Base-by-base conservation (phyloP, 2,797 vertebrate genomes). In the Aselliscus stoliczkanus region DNA sequence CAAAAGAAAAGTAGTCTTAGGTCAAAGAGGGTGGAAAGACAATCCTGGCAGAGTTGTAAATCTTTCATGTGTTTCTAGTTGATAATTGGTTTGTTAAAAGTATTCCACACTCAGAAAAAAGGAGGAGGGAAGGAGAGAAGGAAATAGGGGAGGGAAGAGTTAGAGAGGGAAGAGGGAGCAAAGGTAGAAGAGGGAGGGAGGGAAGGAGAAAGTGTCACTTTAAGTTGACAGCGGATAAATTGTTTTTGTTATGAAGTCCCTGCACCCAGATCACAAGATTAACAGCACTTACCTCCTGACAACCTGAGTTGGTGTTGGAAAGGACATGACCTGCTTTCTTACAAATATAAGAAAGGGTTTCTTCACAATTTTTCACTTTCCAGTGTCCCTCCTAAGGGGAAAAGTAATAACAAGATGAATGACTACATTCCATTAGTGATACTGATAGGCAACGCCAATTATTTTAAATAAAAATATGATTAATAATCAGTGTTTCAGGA, bases 281-380 rank as follows among this genome's bases (percentile, higher is more conserved):
- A 67, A 9, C 29, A 82, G 56, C 11, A 88, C 97, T 96, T 98
- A 99, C 99, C 99, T 99, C 98, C 93, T 98, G 98, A 97, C 99
- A 99, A 81, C 98, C 98, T 10, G 99, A 98, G 54, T 97, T 96
- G 29, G 92, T 79, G 5, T 99, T 98, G 98, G 97, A 96, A 93
- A 98, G 96, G 62, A 95, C 96, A n/a, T 97, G 98, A 65, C 99
- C 99, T 56, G 95, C 21, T 97, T 95, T 99, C 97, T 98, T 98
- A 97, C 99, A 99, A 95, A 99, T 94, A 42, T 99, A 99, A 34
- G 98, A 98, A 94, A 98, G 97, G 77, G 50, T 98, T 80, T 99
- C 98, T 77, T 98, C 98, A 97, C 99, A 99, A 2, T 98, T 97
- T 42, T 96, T 98, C 93, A 99, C 98, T 97, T 98, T 98, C 99